Evolutionary conservation across 2,888 invertebrate species (phyloP), one percentile per base, ranked within the genome.

Genomic region (Dendrolimus pini): DNA sequence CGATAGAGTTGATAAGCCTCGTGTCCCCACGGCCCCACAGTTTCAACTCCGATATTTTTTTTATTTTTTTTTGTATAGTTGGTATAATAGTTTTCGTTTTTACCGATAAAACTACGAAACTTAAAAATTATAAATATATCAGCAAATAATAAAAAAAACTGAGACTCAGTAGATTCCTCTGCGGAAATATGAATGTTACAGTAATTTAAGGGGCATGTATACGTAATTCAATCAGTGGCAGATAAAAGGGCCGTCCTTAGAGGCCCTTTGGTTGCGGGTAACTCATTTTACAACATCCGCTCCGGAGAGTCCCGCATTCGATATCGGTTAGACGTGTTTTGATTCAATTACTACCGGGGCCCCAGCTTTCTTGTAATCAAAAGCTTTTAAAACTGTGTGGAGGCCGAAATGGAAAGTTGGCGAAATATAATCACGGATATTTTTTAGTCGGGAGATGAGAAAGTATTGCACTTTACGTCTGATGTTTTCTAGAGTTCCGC

Each of bases 201-300:
- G 12, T 47, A 47, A 47, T 47, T 47, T 47, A 9, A 47, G 6
- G 47, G 47, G 47, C 47, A 47, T 47, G 47, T 47, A 47, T 12
- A 47, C 12, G 47, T 47, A 47, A 47, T 47, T 47, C 47, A 47
- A 47, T 47, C 47, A 47, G 9, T 47, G 9, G 47, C 47, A 47
- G 47, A 47, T 47, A 47, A 47, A 47, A 47, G 42, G 47, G 54
- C 52, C 54, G 60, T 67, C 59, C 42, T 56, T 61, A 56, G 56
- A 62, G 58, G 60, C 61, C 62, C 61, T 62, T 65, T 58, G 65
- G 62, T 58, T 64, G 69, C 65, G 54, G 62, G 69, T 75, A 74
- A 75, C 65, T 69, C 58, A 68, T 67, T 74, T 71, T 69, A 64
- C 63, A 64, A 65, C 64, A 67, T 61, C 59, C 42, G 58, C 47